phyloP scores from a whole-genome alignment of 2,797 vertebrate genomes.

The Xenopus petersii region DNA sequence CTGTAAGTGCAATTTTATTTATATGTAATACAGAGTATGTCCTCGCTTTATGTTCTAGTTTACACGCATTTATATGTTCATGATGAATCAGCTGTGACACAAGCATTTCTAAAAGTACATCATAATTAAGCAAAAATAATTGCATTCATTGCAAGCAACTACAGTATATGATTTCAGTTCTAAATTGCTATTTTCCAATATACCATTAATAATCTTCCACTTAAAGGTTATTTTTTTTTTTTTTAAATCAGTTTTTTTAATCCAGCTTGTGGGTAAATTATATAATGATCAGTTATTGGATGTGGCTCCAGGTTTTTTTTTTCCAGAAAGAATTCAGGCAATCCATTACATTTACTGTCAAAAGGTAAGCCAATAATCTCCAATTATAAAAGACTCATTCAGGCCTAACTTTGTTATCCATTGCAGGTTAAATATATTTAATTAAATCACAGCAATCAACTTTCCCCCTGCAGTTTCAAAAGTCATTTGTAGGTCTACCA shows the following conservation, averaged over 20 bases:
- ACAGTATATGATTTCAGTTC: not conserved
- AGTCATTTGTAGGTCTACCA: conserved; percentile 40
- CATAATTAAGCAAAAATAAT: too few relatives aligned
- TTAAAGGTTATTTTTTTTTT: too few relatives aligned
- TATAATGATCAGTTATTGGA: conserved; percentile 46
- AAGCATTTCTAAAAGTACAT: not conserved
- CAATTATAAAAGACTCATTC: conserved; percentile 46
- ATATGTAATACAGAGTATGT: too few relatives aligned
- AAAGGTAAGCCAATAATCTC: conserved; percentile 47
- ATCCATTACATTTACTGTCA: conserved; percentile 48
- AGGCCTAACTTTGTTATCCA: conserved; percentile 43
- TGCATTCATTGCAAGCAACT: not conserved
- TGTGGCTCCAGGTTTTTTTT: conserved; percentile 33
- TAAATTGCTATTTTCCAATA: too few relatives aligned
- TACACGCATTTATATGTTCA: too few relatives aligned
- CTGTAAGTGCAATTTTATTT: too few relatives aligned
- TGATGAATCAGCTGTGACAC: not conserved
- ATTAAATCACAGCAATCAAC: conserved; percentile 43
- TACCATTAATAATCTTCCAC: too few relatives aligned
- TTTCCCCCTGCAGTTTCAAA: conserved; percentile 36
- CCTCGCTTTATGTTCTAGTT: too few relatives aligned
- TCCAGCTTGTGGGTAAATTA: conserved; percentile 31
- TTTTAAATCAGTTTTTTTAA: conserved; percentile 2
- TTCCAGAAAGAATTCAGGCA: conserved; percentile 25
- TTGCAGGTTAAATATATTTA: conserved; percentile 46